phyloP scores from a whole-genome alignment of 2,888 invertebrate species.

The Tipula helvola region DNA sequence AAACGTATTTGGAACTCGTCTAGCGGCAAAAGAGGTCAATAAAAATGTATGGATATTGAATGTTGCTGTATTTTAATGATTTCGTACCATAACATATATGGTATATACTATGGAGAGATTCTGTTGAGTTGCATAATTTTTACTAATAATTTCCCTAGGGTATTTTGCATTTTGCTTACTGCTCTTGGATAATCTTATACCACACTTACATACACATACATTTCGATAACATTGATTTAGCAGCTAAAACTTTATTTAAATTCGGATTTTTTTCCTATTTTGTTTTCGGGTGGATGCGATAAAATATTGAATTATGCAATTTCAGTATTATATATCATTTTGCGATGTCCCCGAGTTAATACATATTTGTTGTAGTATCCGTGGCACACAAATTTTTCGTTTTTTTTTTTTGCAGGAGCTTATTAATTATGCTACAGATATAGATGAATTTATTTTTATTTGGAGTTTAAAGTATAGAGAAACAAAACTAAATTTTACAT shows the following conservation, averaged over 20 bases:
- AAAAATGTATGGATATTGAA: background rate
- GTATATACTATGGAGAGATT: background rate
- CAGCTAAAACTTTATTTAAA: background rate
- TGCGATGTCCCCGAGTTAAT: background rate
- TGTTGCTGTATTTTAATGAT: background rate
- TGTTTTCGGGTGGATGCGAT: background rate
- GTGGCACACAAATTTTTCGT: background rate
- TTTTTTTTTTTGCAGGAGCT: too few relatives aligned
- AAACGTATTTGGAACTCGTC: background rate
- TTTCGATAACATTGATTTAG: background rate
- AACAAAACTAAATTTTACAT: too few relatives aligned
- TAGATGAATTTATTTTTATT: too few relatives aligned
- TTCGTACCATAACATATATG: background rate
- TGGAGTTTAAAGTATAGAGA: too few relatives aligned
- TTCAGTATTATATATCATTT: background rate
- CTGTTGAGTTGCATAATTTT: background rate
- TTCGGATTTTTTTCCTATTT: background rate
- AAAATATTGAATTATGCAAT: background rate
- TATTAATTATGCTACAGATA: too few relatives aligned
- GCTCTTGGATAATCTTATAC: background rate
- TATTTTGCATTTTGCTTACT: background rate
- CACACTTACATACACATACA: background rate
- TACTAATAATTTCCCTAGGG: background rate
- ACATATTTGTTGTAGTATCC: background rate
- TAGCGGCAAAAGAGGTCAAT: background rate